Evolutionary conservation across 2,113 vertebrate species (phyloP).

Genomic region (Brachypodius melanocephalos): DNA sequence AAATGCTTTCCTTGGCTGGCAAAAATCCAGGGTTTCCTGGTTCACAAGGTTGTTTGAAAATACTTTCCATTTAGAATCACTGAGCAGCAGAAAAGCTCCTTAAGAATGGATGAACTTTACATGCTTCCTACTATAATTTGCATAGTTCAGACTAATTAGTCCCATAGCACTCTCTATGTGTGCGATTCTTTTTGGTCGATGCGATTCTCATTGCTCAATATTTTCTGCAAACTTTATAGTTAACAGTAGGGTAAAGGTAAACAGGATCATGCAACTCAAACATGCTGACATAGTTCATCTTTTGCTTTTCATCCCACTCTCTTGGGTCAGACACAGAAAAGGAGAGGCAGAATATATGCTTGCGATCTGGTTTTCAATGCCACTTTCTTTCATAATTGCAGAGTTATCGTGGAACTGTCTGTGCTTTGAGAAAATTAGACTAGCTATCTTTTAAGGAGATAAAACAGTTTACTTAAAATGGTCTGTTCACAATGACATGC

Average conservation of each 20-base stretch:
- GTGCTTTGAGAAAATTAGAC: not conserved
- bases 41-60: constrained; percentile 1
- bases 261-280: not conserved
- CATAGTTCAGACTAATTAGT: constrained; percentile 18
- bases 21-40: not conserved
- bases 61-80: not conserved
- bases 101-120: constrained; percentile 10
- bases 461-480: not conserved
- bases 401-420: not conserved
- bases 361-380: not conserved
- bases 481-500: not conserved
- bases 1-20: not conserved
- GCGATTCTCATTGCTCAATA: not conserved
- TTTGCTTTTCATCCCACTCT: not conserved
- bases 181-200: not conserved
- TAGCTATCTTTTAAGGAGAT: not conserved
- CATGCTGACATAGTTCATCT: not conserved
- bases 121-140: not conserved
- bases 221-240: not conserved
- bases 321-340: not conserved
- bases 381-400: not conserved
- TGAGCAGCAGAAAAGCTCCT: not conserved
- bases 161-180: not conserved
- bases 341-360: not conserved
- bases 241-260: not conserved